phyloP scores from a whole-genome alignment of 2,888 invertebrate species.

The Drosophila borealis region DNA sequence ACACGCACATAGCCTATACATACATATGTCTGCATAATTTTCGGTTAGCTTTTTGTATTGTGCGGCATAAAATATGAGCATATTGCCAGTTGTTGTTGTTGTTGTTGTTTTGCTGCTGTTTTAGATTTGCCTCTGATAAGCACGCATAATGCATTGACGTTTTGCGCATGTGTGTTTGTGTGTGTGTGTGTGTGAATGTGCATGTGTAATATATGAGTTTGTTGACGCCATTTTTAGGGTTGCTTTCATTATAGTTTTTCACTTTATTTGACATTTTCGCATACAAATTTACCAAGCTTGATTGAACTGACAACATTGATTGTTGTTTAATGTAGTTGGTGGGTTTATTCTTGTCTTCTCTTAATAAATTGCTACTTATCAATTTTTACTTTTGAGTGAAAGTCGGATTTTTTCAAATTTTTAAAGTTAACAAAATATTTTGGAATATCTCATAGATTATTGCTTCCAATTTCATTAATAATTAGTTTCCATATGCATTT shows the following conservation, averaged over 20 bases:
- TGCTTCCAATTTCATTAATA: too few species aligned
- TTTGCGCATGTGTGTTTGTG: slow-evolving; percentile 14
- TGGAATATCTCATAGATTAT: too few species aligned
- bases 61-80: slow-evolving; percentile 50
- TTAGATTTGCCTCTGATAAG: slow-evolving; percentile 64
- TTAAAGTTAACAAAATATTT: not conserved
- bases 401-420: not conserved
- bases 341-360: not conserved
- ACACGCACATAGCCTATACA: not conserved
- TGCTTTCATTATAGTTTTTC: slow-evolving; percentile 59
- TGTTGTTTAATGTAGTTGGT: slow-evolving; percentile 3
- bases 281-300: slow-evolving; percentile 19
- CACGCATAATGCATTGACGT: slow-evolving; percentile 65
- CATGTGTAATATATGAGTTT: slow-evolving; percentile 59
- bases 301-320: slow-evolving; percentile 35
- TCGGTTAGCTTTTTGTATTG: slow-evolving; percentile 41
- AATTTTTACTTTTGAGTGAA: not conserved
- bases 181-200: slow-evolving; percentile 7
- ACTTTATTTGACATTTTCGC: slow-evolving; percentile 45
- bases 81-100: slow-evolving; percentile 20
- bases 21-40: slow-evolving; percentile 35
- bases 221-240: slow-evolving; percentile 58
- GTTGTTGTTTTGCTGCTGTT: slow-evolving; percentile 39
- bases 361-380: not conserved
- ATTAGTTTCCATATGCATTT: too few species aligned